Percentiles rank a stretch among this genome's conserved stretches.
These are phyloP conservation scores for Hipposideros larvatus DNA, from an alignment of 2,797 vertebrate species.

Conservation along the genomic window DNA sequence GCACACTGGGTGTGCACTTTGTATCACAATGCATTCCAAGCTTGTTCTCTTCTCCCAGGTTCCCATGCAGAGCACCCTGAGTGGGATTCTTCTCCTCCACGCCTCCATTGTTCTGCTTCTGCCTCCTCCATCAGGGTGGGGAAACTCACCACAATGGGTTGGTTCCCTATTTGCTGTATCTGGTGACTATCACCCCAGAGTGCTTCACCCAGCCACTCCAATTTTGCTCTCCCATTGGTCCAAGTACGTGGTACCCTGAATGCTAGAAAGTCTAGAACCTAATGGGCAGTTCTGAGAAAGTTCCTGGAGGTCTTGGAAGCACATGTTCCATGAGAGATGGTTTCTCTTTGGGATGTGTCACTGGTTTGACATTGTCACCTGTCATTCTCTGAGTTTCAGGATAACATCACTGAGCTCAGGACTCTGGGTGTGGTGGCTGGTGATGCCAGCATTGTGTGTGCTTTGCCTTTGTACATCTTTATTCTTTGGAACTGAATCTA, in stretches of 20 bases:
- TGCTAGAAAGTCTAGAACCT: neutral
- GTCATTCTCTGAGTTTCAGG: constrained; percentile 9
- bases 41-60: neutral
- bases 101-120: neutral
- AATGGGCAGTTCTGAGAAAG: constrained; percentile 33
- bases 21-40: neutral
- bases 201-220: neutral
- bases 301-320: neutral
- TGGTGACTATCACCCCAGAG: neutral
- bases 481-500: neutral
- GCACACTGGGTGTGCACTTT: neutral
- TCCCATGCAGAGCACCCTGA: neutral
- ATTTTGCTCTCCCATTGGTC: neutral
- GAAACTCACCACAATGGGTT: neutral
- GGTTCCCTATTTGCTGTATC: neutral
- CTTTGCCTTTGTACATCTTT: neutral
- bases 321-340: neutral
- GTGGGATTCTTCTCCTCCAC: neutral
- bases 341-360: constrained; percentile 47
- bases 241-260: neutral
- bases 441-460: neutral
- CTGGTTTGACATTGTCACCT: constrained; percentile 7
- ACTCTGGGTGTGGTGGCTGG: neutral
- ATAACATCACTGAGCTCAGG: constrained; percentile 52
- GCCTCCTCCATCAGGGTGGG: neutral